Percentiles rank a stretch among this genome's conserved stretches.
These are phyloP conservation scores for Calameuta filiformis DNA, from an alignment of 2,888 invertebrate species.

Conservation along the genomic window DNA sequence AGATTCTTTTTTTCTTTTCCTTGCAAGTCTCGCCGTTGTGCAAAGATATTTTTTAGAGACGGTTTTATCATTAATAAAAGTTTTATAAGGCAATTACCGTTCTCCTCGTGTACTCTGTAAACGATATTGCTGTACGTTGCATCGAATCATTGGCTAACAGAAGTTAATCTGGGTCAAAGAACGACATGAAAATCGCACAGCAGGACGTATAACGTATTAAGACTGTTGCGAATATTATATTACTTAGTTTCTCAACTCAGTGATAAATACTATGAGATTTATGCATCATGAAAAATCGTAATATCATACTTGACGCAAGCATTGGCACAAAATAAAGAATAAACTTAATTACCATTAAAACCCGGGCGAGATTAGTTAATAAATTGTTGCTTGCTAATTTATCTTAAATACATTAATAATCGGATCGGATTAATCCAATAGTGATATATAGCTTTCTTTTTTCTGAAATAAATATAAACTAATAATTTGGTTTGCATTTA, in stretches of 20 bases:
- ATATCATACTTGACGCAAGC: constrained; percentile 15
- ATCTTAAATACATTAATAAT: not conserved
- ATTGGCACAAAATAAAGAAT: constrained; percentile 19
- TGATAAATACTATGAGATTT: not conserved
- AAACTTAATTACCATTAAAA: not conserved
- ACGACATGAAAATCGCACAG: not conserved
- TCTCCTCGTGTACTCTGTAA: not conserved
- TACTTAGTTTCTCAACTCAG: not conserved
- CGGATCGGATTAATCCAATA: not conserved
- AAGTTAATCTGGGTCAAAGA: not conserved
- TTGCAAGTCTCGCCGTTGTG: constrained; percentile 32
- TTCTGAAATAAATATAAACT: constrained; percentile 3
- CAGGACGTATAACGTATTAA: not conserved
- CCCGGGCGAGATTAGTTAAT: not conserved
- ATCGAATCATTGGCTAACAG: not conserved
- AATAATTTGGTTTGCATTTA: constrained; percentile 34
- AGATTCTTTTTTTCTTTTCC: constrained; percentile 18
- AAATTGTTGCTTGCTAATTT: not conserved
- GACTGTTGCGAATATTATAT: not conserved
- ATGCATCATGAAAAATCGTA: constrained; percentile 7
- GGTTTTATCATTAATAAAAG: not conserved
- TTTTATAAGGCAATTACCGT: not conserved
- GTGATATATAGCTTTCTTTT: not conserved
- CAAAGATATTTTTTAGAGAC: constrained; percentile 35
- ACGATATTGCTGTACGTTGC: not conserved